A percentile compares a stretch with the other conserved stretches of the same genome.
These are phyloP conservation scores for Perca schrenkii DNA, from an alignment of 2,113 vertebrate species.

Conservation along the genomic window DNA sequence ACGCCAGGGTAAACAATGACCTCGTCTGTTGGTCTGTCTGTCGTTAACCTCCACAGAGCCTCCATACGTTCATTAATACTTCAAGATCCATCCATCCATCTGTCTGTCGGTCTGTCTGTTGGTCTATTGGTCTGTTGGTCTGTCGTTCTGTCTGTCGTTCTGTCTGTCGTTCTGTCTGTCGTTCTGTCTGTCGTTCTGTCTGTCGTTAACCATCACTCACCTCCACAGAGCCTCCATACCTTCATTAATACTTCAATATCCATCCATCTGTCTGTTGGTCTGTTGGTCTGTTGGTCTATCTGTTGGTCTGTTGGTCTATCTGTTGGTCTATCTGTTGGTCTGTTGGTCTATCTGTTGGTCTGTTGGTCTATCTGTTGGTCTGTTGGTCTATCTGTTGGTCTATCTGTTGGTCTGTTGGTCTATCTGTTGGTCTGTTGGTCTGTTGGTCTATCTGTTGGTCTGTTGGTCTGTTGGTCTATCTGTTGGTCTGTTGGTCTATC, in stretches of 20 bases:
- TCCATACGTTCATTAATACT: conserved; percentile 41
- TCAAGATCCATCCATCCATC: conserved; percentile 29
- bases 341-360: no score
- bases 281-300: conserved; percentile 19
- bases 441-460: no score
- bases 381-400: no score
- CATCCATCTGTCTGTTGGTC: conserved; percentile 30
- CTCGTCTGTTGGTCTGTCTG: not conserved
- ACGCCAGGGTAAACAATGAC: conserved; percentile 79
- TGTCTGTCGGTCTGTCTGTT: no score
- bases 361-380: no score
- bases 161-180: conserved; percentile 28
- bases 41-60: conserved; percentile 44
- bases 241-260: conserved; percentile 35
- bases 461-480: conserved; percentile 15
- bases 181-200: not conserved
- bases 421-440: not conserved
- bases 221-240: conserved; percentile 24
- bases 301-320: no score
- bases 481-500: no score
- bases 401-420: not conserved
- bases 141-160: not conserved
- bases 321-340: no score
- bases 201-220: conserved; percentile 60
- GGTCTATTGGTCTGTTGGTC: conserved; percentile 10